A percentile compares a stretch with the other conserved stretches of the same genome.
phyloP scores from a whole-genome alignment of 2,797 vertebrate genomes.

The Pangasius djambal region DNA sequence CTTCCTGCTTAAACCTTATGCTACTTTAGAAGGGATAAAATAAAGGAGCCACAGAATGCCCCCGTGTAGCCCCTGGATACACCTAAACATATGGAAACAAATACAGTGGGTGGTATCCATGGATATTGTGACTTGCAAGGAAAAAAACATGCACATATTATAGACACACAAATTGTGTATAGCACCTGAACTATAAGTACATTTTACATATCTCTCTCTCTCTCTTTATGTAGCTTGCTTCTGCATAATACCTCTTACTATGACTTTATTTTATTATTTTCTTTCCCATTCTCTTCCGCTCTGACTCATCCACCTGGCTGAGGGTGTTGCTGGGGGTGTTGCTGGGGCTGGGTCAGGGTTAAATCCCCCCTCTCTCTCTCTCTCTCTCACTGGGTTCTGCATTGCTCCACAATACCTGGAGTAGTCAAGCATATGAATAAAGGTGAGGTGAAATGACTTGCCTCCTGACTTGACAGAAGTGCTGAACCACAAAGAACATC shows the following conservation, averaged over 20 bases:
- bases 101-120: conserved; percentile 26
- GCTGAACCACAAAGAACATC: conserved; percentile 96
- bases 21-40: conserved; percentile 29
- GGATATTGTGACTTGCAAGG: conserved; percentile 2
- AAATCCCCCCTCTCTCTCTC: conserved; percentile 61
- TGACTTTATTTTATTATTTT: conserved; percentile 55
- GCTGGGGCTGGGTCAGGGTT: conserved; percentile 50
- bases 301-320: conserved; percentile 64
- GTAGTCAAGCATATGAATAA: conserved; percentile 97
- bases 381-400: conserved; percentile 74
- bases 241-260: conserved; percentile 14
- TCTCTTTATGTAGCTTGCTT: neutral
- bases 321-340: conserved; percentile 54
- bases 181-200: neutral
- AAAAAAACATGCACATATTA: conserved; percentile 18
- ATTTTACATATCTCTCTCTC: neutral
- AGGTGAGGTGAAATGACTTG: conserved; percentile 92
- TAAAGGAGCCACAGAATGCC: conserved; percentile 37
- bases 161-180: conserved; percentile 15
- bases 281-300: conserved; percentile 20
- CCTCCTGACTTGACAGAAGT: conserved; percentile 93
- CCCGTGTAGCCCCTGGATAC: conserved; percentile 46
- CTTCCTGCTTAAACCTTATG: conserved; percentile 38
- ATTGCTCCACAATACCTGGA: conserved; percentile 85
- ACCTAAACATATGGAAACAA: conserved; percentile 30